Evolutionary conservation across 2,888 invertebrate species (phyloP).

Genomic region (Oscheius myriophilus): DNA sequence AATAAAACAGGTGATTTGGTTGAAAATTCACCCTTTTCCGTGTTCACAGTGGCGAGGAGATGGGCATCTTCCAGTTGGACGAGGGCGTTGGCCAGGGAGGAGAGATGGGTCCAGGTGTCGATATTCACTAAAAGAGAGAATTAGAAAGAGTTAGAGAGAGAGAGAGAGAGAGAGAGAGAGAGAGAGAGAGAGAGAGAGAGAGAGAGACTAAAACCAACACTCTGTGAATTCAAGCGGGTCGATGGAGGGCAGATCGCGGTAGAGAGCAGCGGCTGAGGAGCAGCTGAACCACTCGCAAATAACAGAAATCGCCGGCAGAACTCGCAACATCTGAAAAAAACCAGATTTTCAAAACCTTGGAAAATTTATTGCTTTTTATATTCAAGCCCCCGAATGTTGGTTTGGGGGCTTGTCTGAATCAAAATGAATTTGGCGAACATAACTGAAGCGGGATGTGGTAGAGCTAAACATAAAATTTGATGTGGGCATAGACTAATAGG

Average conservation of each 20-base stretch:
- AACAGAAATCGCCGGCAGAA: constrained; percentile 39
- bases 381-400: no score
- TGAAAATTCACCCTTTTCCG: neutral
- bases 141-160: neutral
- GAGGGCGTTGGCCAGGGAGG: constrained; percentile 13
- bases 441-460: no score
- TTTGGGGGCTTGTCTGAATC: no score
- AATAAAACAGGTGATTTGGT: neutral
- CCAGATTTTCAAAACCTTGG: no score
- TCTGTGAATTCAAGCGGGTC: constrained; percentile 10
- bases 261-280: constrained; percentile 12
- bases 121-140: constrained; percentile 16
- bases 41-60: neutral
- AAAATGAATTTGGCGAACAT: no score
- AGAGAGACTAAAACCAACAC: constrained; percentile 8
- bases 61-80: neutral
- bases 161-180: neutral
- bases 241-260: constrained; percentile 23
- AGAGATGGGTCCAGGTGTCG: constrained; percentile 28
- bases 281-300: constrained; percentile 33
- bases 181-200: neutral
- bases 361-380: no score
- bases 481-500: no score
- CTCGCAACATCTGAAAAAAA: constrained; percentile 24
- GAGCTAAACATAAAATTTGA: no score